These are phyloP conservation scores for Sula dactylatra DNA, from an alignment of 2,113 vertebrate genomes.

Conservation along the genomic window DNA sequence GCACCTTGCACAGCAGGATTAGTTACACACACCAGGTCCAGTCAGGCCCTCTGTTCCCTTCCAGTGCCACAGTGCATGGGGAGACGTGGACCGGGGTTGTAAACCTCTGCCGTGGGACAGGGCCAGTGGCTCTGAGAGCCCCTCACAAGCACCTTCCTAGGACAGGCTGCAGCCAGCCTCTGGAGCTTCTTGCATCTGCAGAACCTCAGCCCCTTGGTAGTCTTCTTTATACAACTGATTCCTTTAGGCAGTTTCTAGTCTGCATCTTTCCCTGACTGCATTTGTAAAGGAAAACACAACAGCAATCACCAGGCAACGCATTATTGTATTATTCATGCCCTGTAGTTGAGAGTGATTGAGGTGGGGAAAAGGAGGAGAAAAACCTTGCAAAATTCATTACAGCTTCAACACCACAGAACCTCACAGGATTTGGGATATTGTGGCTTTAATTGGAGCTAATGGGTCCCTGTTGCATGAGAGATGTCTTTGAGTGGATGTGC, in stretches of 20 bases:
- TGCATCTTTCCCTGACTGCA: not conserved
- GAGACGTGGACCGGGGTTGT: not conserved
- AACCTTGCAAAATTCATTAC: not conserved
- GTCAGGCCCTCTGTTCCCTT: not conserved
- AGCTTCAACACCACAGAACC: not conserved
- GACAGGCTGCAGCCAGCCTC: not conserved
- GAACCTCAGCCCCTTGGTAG: not conserved
- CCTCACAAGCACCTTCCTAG: not conserved
- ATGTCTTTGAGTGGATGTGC: not conserved
- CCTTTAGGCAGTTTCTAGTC: not conserved
- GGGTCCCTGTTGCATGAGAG: not conserved
- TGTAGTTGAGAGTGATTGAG: constrained; percentile 1
- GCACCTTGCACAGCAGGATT: not conserved
- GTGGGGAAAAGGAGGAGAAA: not conserved
- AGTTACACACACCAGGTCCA: not conserved
- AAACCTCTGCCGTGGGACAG: not conserved
- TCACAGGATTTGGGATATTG: not conserved
- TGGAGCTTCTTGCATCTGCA: not conserved
- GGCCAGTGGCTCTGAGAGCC: not conserved
- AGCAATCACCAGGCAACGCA: constrained; percentile 31
- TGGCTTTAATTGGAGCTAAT: not conserved
- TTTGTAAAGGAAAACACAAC: constrained; percentile 13
- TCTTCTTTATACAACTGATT: not conserved
- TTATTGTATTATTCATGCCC: constrained; percentile 47
- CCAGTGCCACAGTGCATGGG: accelerated